Evolutionary conservation across 2,888 invertebrate species (phyloP).

Genomic region (Eupithecia subfuscata): DNA sequence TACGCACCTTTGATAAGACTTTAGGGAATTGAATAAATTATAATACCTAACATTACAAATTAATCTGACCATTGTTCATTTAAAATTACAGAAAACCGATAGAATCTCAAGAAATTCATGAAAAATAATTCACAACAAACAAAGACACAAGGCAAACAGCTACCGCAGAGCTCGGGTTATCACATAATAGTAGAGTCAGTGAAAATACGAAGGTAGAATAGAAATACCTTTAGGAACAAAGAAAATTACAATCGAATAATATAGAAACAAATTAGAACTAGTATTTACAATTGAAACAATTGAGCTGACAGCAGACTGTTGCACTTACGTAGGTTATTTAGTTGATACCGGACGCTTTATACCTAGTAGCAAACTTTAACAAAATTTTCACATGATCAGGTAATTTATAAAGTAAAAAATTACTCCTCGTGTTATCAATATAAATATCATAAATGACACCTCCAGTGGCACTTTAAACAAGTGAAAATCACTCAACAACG

Average conservation of each 20-base stretch:
- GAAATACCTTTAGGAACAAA: too few species aligned
- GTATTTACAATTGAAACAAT: too few species aligned
- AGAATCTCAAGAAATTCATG: background rate
- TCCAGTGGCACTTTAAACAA: background rate
- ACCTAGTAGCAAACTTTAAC: background rate
- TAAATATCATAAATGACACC: too few species aligned
- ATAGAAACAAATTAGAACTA: too few species aligned
- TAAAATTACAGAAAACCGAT: background rate
- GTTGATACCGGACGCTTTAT: background rate
- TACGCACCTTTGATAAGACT: slow-evolving; percentile 42
- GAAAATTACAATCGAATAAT: too few species aligned
- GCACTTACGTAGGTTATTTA: too few species aligned
- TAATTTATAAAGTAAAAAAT: too few species aligned
- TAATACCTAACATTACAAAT: slow-evolving; percentile 27
- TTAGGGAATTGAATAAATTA: slow-evolving; percentile 27
- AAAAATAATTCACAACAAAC: background rate
- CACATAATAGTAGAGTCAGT: too few species aligned
- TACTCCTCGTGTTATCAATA: too few species aligned
- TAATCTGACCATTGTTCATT: slow-evolving; percentile 33
- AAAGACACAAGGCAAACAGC: slow-evolving; percentile 8
- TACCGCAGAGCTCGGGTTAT: too few species aligned
- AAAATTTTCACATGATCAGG: background rate
- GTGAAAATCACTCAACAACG: slow-evolving; percentile 43
- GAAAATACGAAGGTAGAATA: too few species aligned
- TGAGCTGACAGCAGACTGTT: too few species aligned